Evolutionary conservation across 30 jellyfish, hydroid and myxozoan genomes (phyloP), one percentile per base, ranked within the genome.

Genomic region (Turritopsis dohrnii): DNA sequence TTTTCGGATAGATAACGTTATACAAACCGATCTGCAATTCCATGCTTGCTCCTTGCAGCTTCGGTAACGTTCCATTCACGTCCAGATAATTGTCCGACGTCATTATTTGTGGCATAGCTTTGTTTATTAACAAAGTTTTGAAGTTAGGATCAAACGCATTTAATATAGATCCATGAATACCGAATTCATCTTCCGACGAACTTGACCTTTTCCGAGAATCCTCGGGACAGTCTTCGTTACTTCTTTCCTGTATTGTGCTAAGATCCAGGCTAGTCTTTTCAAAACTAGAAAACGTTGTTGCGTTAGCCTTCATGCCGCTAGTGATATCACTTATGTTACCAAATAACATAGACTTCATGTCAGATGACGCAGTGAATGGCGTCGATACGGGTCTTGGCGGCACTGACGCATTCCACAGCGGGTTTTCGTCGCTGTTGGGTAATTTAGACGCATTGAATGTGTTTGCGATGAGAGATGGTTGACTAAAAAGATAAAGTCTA

Each of bases 181-280:
- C 76, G n/a, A n/a, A 0, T 26, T 24, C 23, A 19, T 13, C 22
- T 24, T n/a, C 66, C 0, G 72, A 77, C 7, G 71, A 26, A 1
- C 30, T 27, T 19, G 77, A 69, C 0, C 28, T 52, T 76, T 52
- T 28, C 18, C 84, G 72, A 26, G 81, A 72, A 72, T 72, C 30
- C 17, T 76, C 84, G 1, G 84, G 21, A 28, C 60, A 75, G 19
- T 77, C 85, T 77, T 77, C 85, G 28, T 77, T 77, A 52, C 85
- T 77, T 29, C 85, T 20, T 77, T 77, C 85, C 19, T 29, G 66
- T 13, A 77, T 77, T 28, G 71, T 77, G n/a, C 73, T 29, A 17
- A 77, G 72, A 25, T 77, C 72, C 30, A 60, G 52, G 19, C 25
- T 77, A 52, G 66, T 28, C 29, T 77, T 29, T 25, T 77, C 21